A percentile compares a stretch with the other conserved stretches of the same genome.
Evolutionary conservation across 2,888 invertebrate species (phyloP).

Genomic region (Heliconius sara): DNA sequence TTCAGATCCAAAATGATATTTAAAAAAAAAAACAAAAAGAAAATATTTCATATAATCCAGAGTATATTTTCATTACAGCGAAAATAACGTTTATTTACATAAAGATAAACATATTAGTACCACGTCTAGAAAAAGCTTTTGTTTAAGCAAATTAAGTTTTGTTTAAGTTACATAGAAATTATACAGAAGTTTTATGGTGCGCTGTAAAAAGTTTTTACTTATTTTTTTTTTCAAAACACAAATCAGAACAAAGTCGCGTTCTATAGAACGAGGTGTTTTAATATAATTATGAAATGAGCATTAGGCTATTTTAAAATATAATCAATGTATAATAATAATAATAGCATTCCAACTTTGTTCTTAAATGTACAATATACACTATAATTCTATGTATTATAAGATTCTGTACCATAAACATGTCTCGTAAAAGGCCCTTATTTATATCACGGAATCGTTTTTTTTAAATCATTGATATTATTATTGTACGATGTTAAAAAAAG

Average conservation of each 20-base stretch:
- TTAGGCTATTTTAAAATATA: not conserved
- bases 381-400: constrained; percentile 7
- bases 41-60: constrained; percentile 15
- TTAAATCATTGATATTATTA: not conserved
- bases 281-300: not conserved
- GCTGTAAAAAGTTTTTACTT: not conserved
- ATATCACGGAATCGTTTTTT: constrained; percentile 4
- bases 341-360: constrained; percentile 9
- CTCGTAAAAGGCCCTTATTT: constrained; percentile 21
- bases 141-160: constrained; percentile 26
- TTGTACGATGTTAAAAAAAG: not conserved
- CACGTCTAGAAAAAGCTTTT: constrained; percentile 32
- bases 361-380: constrained; percentile 1
- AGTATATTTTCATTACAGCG: constrained; percentile 25
- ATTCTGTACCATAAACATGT: constrained; percentile 16
- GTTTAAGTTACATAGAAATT: not conserved
- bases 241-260: constrained; percentile 3
- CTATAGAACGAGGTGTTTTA: not conserved
- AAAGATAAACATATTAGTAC: constrained; percentile 30
- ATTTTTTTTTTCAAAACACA: not conserved
- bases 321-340: not conserved
- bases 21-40: not conserved
- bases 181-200: constrained; percentile 1
- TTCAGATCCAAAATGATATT: not conserved
- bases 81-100: constrained; percentile 28